These are phyloP conservation scores for Melanotaenia duboulayi DNA, from an alignment of 2,113 vertebrate species.

Conservation along the genomic window DNA sequence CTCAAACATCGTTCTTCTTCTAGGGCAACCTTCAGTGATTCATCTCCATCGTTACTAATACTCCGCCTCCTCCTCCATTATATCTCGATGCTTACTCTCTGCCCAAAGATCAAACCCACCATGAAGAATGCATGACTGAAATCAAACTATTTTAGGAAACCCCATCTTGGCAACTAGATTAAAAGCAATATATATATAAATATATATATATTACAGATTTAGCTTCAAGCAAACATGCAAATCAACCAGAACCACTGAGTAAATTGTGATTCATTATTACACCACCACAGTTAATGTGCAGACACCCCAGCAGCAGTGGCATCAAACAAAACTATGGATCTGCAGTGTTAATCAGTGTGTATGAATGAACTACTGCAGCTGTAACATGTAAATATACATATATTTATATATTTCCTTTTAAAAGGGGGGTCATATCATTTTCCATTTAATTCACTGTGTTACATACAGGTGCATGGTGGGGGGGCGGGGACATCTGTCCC, in stretches of 20 bases:
- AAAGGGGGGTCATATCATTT: too few species aligned
- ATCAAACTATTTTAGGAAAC: slow-evolving; percentile 16
- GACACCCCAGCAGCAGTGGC: neutral
- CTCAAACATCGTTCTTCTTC: neutral
- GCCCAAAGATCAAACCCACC: neutral
- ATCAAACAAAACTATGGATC: neutral
- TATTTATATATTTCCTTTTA: too few species aligned
- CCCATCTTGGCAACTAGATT: neutral
- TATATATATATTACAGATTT: neutral
- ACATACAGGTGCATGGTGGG: too few species aligned
- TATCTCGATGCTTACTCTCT: neutral
- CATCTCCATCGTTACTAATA: neutral
- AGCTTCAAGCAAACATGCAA: slow-evolving; percentile 17
- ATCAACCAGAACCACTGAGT: neutral
- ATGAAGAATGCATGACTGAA: slow-evolving; percentile 3
- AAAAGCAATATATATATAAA: neutral
- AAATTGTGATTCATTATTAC: slow-evolving; percentile 6
- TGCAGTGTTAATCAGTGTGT: too few species aligned
- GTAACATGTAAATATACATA: too few species aligned
- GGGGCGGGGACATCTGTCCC: too few species aligned
- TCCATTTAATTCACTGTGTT: too few species aligned
- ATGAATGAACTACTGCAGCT: too few species aligned
- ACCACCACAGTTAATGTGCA: neutral
- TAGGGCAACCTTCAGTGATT: neutral
- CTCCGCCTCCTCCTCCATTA: too few species aligned